Evolutionary conservation across 2,797 vertebrate species (phyloP).

Genomic region (Oreonectes daqikongensis): DNA sequence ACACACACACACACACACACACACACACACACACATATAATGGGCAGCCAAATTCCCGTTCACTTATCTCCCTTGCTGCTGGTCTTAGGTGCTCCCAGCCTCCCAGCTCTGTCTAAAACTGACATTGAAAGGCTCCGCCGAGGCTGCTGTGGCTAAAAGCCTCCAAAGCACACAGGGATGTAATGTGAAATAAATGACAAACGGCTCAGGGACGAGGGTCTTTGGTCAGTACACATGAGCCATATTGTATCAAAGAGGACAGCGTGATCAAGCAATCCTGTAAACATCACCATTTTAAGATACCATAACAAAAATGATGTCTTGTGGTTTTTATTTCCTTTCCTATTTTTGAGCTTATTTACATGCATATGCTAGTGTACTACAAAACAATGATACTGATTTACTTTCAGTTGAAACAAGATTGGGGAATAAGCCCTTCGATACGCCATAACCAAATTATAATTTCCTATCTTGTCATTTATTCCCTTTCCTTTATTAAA

Average conservation of each 20-base stretch:
- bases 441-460: background rate
- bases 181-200: conserved; percentile 51
- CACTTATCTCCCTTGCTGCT: conserved; percentile 33
- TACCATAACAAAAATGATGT: background rate
- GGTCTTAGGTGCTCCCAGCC: conserved; percentile 44
- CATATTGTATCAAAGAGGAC: conserved; percentile 2
- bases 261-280: conserved; percentile 6
- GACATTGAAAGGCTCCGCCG: conserved; percentile 37
- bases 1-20: background rate
- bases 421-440: too few species aligned
- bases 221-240: conserved; percentile 8
- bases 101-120: conserved; percentile 51
- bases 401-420: background rate
- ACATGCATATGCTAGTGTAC: background rate
- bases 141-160: conserved; percentile 41
- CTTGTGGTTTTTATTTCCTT: background rate
- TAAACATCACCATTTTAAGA: conserved; percentile 14
- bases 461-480: conserved; percentile 7
- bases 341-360: background rate
- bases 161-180: conserved; percentile 33
- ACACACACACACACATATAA: conserved; percentile 13
- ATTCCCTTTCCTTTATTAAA: conserved; percentile 30
- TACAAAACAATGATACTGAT: background rate
- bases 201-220: conserved; percentile 29
- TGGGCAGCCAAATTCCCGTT: conserved; percentile 12